phyloP scores from a whole-genome alignment of 2,113 vertebrate genomes.

The Platichthys flesus region DNA sequence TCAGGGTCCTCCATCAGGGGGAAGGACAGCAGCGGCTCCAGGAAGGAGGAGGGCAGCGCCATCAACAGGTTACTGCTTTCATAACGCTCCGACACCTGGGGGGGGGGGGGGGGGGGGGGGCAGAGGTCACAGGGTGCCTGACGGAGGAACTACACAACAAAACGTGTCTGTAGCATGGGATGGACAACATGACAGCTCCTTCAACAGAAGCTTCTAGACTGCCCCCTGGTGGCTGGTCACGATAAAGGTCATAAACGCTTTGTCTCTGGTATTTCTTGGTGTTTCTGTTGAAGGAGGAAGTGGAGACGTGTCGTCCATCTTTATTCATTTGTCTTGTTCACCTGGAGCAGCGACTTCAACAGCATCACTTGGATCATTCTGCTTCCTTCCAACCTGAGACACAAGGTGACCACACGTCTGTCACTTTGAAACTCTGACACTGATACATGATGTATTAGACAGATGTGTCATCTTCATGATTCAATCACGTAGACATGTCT shows the following conservation, averaged over 20 bases:
- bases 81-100: constrained; percentile 88
- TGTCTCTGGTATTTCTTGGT: no score
- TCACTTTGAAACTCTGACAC: no score
- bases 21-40: constrained; percentile 89
- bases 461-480: no score
- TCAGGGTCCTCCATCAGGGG: constrained; percentile 91
- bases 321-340: constrained; percentile 38
- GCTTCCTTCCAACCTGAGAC: constrained; percentile 87
- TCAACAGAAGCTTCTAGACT: no score
- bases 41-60: constrained; percentile 89
- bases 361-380: constrained; percentile 93
- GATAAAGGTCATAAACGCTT: no score
- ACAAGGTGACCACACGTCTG: neutral
- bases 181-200: no score
- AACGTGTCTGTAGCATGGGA: no score
- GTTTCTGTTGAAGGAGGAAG: neutral
- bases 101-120: neutral
- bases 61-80: constrained; percentile 91
- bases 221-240: no score
- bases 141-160: neutral
- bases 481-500: neutral
- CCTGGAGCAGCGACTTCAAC: constrained; percentile 93
- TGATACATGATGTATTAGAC: neutral
- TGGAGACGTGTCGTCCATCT: neutral
- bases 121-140: neutral